Conservation (phyloP, 2,888 invertebrate genomes). For the Aproaerema taeniolella region DNA sequence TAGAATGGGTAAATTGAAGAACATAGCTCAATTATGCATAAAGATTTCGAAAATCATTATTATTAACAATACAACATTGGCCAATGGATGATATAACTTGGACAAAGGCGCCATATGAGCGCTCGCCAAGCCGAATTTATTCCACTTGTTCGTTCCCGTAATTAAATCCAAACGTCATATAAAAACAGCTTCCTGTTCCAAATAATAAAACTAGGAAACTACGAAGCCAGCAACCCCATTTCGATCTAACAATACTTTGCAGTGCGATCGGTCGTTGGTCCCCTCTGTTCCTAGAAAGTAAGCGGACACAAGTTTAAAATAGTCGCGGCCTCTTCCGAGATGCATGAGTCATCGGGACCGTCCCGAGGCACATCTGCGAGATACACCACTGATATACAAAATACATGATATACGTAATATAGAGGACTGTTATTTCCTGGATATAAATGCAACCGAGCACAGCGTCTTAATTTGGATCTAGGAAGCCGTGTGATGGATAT, state of each 20-base stretch:
- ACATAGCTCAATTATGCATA: too few relatives aligned
- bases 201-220: slow-evolving; percentile 56
- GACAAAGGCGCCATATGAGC: too few relatives aligned
- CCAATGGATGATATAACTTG: too few relatives aligned
- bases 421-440: too few relatives aligned
- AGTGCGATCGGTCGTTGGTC: slow-evolving; percentile 69
- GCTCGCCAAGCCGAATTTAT: too few relatives aligned
- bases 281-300: slow-evolving; percentile 73
- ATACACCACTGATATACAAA: slow-evolving; percentile 31
- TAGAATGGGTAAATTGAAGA: too few relatives aligned
- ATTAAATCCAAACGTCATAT: slow-evolving; percentile 43
- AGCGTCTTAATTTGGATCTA: slow-evolving; percentile 5
- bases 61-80: too few relatives aligned
- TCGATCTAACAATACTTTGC: slow-evolving; percentile 70
- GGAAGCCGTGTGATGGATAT: too few relatives aligned
- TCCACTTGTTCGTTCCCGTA: too few relatives aligned
- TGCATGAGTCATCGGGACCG: slow-evolving; percentile 66
- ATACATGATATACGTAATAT: slow-evolving; percentile 15
- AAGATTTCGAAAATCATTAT: too few relatives aligned
- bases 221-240: slow-evolving; percentile 50
- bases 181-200: too few relatives aligned
- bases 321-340: slow-evolving; percentile 71
- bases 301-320: slow-evolving; percentile 75
- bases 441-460: slow-evolving; percentile 13
- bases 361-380: slow-evolving; percentile 66